Evolutionary conservation across 2,888 invertebrate species (phyloP).

Genomic region (Leptura quadrifasciata): DNA sequence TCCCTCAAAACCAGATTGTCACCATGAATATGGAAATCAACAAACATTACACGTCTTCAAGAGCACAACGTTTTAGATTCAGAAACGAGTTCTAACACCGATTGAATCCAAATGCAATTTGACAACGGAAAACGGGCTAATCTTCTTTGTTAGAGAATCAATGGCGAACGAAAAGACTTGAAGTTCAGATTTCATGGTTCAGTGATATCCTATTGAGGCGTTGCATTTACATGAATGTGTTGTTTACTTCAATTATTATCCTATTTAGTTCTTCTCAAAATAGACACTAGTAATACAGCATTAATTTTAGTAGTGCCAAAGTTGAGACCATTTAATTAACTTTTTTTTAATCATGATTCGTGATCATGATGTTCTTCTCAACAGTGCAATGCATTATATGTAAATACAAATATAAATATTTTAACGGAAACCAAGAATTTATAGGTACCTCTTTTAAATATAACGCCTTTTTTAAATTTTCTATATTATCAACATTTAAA

Average conservation of each 20-base stretch:
- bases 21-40: constrained; percentile 47
- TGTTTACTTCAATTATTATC: background rate
- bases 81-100: constrained; percentile 33
- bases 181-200: constrained; percentile 5
- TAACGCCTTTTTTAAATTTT: too few relatives aligned
- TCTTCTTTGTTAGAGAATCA: constrained; percentile 15
- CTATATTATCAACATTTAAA: too few relatives aligned
- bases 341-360: too few relatives aligned
- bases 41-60: constrained; percentile 46
- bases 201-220: background rate
- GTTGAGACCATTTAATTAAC: too few relatives aligned
- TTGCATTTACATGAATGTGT: constrained; percentile 3
- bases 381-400: too few relatives aligned
- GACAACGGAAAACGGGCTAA: constrained; percentile 14
- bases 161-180: background rate
- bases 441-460: too few relatives aligned
- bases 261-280: background rate
- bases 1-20: constrained; percentile 39
- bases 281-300: background rate
- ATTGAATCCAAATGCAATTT: constrained; percentile 45
- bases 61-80: constrained; percentile 34
- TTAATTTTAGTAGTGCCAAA: too few relatives aligned
- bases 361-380: too few relatives aligned
- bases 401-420: too few relatives aligned
- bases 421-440: too few relatives aligned